Evolutionary conservation across 2,113 vertebrate species (phyloP).

Genomic region (Dicaeum eximium): DNA sequence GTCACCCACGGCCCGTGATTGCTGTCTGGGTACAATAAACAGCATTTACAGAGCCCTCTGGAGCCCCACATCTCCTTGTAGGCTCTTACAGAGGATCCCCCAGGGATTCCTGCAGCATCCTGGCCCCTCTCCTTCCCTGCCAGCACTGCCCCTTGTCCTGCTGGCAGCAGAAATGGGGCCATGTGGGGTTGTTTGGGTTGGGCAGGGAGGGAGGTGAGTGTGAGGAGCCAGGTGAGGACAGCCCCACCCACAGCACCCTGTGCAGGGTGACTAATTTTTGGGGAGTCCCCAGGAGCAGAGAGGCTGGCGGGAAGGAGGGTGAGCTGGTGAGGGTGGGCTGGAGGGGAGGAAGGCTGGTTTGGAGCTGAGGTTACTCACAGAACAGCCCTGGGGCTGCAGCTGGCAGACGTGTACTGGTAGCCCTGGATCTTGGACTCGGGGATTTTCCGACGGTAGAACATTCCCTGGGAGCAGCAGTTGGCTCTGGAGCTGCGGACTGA

Average conservation of each 20-base stretch:
- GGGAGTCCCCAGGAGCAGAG: not conserved
- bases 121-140: not conserved
- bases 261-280: fast-evolving
- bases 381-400: not conserved
- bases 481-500: not conserved
- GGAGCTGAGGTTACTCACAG: not conserved
- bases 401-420: fast-evolving
- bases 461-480: fast-evolving
- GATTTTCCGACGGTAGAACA: fast-evolving
- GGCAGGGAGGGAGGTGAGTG: fast-evolving
- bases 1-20: too few relatives aligned
- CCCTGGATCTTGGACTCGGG: fast-evolving
- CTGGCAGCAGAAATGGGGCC: not conserved
- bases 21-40: too few relatives aligned
- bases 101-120: not conserved
- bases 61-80: too few relatives aligned
- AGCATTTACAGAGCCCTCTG: too few relatives aligned
- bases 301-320: fast-evolving
- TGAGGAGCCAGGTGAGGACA: not conserved
- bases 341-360: not conserved
- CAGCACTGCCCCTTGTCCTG: not conserved
- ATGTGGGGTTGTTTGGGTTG: not conserved
- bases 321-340: fast-evolving
- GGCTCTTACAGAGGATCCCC: too few relatives aligned
- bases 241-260: fast-evolving